Percentiles rank a stretch among this genome's conserved stretches.
These are phyloP conservation scores for Montipora cactus DNA, from an alignment of 64 coral and sea anemone species.

Conservation along the genomic window DNA sequence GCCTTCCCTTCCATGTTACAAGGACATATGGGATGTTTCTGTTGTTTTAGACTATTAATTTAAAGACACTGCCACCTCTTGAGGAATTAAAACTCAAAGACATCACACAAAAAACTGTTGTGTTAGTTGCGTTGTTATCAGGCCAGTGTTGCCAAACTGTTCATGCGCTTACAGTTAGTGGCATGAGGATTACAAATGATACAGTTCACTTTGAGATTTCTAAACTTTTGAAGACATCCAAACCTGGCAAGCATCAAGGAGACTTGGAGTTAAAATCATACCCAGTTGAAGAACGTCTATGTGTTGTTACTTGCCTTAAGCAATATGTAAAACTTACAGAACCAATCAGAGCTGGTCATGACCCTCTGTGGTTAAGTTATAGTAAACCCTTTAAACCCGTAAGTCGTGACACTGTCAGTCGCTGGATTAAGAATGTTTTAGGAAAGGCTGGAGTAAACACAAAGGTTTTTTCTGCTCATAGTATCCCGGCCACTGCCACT, in stretches of 20 bases:
- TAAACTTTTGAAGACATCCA: slow-evolving; percentile 9
- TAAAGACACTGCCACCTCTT: background rate
- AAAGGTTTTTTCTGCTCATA: no score
- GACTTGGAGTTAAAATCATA: background rate
- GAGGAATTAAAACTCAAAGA: background rate
- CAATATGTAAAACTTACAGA: background rate
- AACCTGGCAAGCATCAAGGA: slow-evolving; percentile 28
- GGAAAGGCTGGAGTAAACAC: no score
- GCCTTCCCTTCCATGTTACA: slow-evolving; percentile 6
- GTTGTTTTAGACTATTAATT: no score
- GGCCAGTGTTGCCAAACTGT: no score
- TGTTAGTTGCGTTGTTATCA: no score
- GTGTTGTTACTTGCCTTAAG: background rate
- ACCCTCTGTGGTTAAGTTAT: no score
- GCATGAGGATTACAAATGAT: background rate
- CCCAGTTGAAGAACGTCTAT: background rate
- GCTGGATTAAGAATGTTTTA: no score
- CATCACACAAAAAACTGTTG: no score
- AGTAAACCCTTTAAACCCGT: no score
- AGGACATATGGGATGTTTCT: background rate
- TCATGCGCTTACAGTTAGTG: background rate
- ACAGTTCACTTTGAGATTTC: slow-evolving; percentile 5
- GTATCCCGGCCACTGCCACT: no score
- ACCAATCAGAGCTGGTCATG: background rate
- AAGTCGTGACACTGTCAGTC: no score